phyloP scores from a whole-genome alignment of 2,797 vertebrate genomes.

The Gymnoscopelus microlampas region DNA sequence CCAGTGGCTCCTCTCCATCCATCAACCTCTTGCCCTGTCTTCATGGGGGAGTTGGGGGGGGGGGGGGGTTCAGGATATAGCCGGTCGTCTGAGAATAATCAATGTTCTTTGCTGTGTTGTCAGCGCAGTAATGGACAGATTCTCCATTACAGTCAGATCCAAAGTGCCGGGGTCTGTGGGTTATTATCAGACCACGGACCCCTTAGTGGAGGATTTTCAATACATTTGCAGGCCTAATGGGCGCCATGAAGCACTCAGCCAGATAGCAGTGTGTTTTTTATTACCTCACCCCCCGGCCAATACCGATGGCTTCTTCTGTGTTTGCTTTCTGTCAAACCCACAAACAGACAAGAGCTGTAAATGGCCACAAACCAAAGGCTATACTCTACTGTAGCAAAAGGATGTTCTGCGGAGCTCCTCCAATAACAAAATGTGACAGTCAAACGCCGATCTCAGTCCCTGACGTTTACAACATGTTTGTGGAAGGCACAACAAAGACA shows the following conservation, averaged over 20 bases:
- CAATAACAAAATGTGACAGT: not conserved
- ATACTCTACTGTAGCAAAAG: conserved; percentile 16
- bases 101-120: conserved; percentile 53
- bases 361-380: conserved; percentile 25
- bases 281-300: conserved; percentile 40
- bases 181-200: conserved; percentile 35
- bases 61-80: conserved; percentile 7
- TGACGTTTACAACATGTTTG: not conserved
- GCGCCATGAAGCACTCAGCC: conserved; percentile 60
- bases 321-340: conserved; percentile 40
- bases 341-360: conserved; percentile 10
- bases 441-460: not conserved
- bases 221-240: conserved; percentile 60
- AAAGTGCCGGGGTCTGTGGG: conserved; percentile 17
- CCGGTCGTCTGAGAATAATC: conserved; percentile 50
- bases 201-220: conserved; percentile 54
- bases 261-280: conserved; percentile 49
- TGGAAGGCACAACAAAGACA: not conserved
- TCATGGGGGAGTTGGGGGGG: conserved; percentile 5
- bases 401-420: conserved; percentile 19
- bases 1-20: conserved; percentile 20
- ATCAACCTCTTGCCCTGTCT: conserved; percentile 28
- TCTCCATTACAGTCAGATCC: conserved; percentile 52
- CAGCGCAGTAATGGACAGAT: conserved; percentile 54
- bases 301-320: conserved; percentile 47